Evolutionary conservation across 2,113 vertebrate species (phyloP).

Genomic region (Mellivora capensis): DNA sequence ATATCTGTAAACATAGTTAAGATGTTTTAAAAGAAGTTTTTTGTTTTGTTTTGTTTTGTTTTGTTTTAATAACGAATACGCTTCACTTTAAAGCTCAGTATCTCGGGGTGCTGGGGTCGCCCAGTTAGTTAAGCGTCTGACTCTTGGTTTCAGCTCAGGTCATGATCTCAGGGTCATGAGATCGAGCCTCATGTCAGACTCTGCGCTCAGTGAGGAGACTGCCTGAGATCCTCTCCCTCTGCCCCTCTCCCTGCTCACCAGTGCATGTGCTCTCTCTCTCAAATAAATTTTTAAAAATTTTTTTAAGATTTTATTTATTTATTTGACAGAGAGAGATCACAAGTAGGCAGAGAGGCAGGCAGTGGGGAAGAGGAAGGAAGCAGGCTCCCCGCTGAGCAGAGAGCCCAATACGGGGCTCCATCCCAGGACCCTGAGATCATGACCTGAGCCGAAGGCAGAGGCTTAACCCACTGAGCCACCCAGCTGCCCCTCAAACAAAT

Average conservation of each 20-base stretch:
- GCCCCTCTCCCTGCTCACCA: background rate
- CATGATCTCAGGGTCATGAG: background rate
- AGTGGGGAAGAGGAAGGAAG: no score
- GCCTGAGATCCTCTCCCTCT: background rate
- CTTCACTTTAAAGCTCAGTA: background rate
- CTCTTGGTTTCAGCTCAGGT: background rate
- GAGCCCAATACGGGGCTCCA: no score
- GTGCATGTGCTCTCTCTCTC: background rate
- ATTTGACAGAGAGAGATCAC: no score
- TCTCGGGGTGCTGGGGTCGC: background rate
- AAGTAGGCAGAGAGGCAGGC: no score
- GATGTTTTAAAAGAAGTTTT: background rate
- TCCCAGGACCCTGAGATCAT: no score
- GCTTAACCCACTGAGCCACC: no score
- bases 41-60: no score
- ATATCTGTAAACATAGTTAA: background rate
- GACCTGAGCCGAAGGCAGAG: no score
- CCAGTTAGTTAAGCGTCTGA: background rate
- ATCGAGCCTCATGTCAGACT: background rate
- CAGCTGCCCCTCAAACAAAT: background rate
- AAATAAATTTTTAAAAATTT: no score
- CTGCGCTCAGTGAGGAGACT: background rate
- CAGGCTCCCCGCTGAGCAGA: no score
- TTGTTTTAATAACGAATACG: no score
- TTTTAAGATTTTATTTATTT: background rate